phyloP scores from a whole-genome alignment of 2,113 vertebrate genomes.

The Raja brachyura region DNA sequence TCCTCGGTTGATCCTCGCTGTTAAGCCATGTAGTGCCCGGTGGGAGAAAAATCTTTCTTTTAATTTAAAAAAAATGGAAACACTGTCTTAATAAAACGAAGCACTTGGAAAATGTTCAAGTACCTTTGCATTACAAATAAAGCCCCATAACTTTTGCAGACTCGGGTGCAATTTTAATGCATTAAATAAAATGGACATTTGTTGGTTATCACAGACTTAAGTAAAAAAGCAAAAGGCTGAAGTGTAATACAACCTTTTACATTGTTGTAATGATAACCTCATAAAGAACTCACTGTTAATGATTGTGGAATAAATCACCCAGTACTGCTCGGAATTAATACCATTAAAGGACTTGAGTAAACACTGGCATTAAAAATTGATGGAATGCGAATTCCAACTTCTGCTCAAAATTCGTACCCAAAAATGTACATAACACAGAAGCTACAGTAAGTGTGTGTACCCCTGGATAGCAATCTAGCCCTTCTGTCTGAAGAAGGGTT shows the following conservation, averaged over 20 bases:
- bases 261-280: background rate
- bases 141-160: background rate
- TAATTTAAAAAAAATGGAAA: too few species aligned
- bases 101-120: background rate
- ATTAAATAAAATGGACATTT: slow-evolving; percentile 16
- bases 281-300: too few species aligned
- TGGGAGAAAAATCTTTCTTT: too few species aligned
- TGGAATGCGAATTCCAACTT: background rate
- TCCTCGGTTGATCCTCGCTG: too few species aligned
- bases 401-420: background rate
- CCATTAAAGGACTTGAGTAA: background rate
- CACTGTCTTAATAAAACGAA: background rate
- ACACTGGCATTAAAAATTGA: background rate
- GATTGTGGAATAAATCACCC: background rate
- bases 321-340: background rate
- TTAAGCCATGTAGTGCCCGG: too few species aligned
- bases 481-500: too few species aligned
- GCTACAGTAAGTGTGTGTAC: background rate
- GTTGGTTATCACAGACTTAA: background rate
- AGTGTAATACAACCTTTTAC: background rate
- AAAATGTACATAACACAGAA: too few species aligned
- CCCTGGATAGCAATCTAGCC: background rate
- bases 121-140: background rate
- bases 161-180: background rate
- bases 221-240: background rate